A percentile compares a stretch with the other conserved stretches of the same genome.
phyloP scores from a whole-genome alignment of 2,797 vertebrate species.

The Apogon talboti region DNA sequence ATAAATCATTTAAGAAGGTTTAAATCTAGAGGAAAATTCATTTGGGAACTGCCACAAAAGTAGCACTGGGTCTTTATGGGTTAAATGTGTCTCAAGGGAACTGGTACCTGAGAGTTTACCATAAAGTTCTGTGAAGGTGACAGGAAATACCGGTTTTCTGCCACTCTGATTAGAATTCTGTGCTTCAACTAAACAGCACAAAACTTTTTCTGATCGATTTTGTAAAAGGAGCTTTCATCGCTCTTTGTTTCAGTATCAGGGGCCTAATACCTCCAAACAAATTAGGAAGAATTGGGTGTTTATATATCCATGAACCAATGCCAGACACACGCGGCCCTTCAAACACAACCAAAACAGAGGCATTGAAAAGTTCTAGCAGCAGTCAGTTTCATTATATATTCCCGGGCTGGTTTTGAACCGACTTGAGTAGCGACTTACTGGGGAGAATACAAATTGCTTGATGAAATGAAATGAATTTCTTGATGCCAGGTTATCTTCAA shows the following conservation, averaged over 20 bases:
- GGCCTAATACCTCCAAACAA: conserved; percentile 21
- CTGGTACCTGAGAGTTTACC: background rate
- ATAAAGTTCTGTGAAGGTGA: background rate
- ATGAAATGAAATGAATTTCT: conserved; percentile 59
- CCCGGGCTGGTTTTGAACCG: conserved; percentile 33
- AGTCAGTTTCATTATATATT: conserved; percentile 57
- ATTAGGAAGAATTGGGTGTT: conserved; percentile 28
- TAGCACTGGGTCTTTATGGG: too few species aligned
- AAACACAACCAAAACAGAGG: conserved; percentile 26
- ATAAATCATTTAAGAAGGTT: too few species aligned
- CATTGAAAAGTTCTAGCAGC: conserved; percentile 42
- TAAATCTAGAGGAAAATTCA: too few species aligned
- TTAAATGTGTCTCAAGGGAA: background rate
- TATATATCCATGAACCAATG: conserved; percentile 15
- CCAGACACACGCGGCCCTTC: conserved; percentile 7
- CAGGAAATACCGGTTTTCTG: background rate
- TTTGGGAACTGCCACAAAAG: too few species aligned
- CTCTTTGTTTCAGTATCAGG: conserved; percentile 1
- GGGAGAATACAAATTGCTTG: conserved; percentile 62
- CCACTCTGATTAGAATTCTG: background rate
- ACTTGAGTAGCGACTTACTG: conserved; percentile 36
- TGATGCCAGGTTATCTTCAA: conserved; percentile 56
- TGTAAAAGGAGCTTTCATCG: background rate
- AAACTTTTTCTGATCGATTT: background rate
- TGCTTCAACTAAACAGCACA: conserved; percentile 11